Conservation (phyloP, 2,888 invertebrate genomes). For the Archaeoteleia sp. region DNA sequence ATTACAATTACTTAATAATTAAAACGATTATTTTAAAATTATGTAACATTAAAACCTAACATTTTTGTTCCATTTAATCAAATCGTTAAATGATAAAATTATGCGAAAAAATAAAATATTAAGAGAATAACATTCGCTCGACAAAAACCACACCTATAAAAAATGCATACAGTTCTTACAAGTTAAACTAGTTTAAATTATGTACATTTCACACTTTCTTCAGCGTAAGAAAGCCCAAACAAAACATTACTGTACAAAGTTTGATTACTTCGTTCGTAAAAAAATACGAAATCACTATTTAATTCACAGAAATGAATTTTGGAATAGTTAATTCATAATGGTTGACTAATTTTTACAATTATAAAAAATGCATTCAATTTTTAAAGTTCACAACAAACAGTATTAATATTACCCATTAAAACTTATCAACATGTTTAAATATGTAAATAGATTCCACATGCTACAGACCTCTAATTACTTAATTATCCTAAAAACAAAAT, state of each 20-base stretch:
- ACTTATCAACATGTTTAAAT: too few species aligned
- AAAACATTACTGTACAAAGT: constrained; percentile 13
- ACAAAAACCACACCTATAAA: constrained; percentile 4
- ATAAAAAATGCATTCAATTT: too few species aligned
- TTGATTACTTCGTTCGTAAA: constrained; percentile 11
- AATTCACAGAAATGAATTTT: too few species aligned
- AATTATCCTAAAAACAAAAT: too few species aligned
- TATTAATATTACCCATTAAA: too few species aligned
- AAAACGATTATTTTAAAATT: too few species aligned
- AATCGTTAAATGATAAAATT: constrained; percentile 24
- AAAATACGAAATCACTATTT: constrained; percentile 13
- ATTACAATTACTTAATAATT: too few species aligned
- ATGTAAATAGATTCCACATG: too few species aligned
- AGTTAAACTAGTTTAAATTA: constrained; percentile 20
- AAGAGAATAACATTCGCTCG: constrained; percentile 24
- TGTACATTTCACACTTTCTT: constrained; percentile 37
- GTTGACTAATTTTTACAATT: constrained; percentile 8
- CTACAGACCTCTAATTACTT: too few species aligned
- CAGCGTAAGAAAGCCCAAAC: constrained; percentile 18
- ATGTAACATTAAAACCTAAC: too few species aligned
- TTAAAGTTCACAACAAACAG: too few species aligned
- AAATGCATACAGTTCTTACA: constrained; percentile 3
- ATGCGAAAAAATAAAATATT: constrained; percentile 6
- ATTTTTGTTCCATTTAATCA: constrained; percentile 1
- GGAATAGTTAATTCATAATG: too few species aligned